A percentile compares a stretch with the other conserved stretches of the same genome.
These are phyloP conservation scores for Lithophane leautieri DNA, from an alignment of 2,888 invertebrate genomes.

Conservation along the genomic window DNA sequence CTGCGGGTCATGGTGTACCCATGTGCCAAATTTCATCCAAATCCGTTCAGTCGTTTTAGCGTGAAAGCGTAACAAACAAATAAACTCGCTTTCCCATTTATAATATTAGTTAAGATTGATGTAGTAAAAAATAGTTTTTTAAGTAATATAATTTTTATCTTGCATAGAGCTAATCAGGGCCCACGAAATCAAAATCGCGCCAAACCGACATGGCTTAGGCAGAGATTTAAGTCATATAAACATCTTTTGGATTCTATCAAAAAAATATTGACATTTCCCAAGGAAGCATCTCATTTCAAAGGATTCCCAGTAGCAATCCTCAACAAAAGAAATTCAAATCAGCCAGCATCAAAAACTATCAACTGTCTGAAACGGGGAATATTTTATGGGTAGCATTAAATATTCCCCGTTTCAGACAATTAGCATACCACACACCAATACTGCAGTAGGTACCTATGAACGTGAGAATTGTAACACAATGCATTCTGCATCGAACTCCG, in stretches of 20 bases:
- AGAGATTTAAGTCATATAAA: too few species aligned
- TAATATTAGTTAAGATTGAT: too few species aligned
- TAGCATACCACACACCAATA: slow-evolving; percentile 75
- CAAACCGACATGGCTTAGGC: neutral
- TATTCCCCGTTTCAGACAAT: slow-evolving; percentile 65
- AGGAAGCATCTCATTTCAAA: slow-evolving; percentile 4
- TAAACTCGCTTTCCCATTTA: too few species aligned
- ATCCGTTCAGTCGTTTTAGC: too few species aligned
- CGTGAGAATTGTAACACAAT: slow-evolving; percentile 78
- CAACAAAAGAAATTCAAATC: slow-evolving; percentile 54
- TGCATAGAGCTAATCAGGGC: neutral
- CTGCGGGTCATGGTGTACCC: too few species aligned
- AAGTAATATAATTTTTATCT: too few species aligned
- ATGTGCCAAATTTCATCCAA: too few species aligned
- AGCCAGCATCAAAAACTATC: slow-evolving; percentile 17
- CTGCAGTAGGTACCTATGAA: slow-evolving; percentile 45
- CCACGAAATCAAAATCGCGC: neutral
- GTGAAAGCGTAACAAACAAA: too few species aligned
- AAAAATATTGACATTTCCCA: neutral
- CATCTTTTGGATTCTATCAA: too few species aligned
- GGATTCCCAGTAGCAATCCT: slow-evolving; percentile 30
- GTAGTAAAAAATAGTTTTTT: too few species aligned
- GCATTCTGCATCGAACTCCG: slow-evolving; percentile 64
- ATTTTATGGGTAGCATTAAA: too few species aligned
- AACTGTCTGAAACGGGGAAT: too few species aligned